phyloP scores from a whole-genome alignment of 2,888 invertebrate species.

The Pandemis cinnamomeana region DNA sequence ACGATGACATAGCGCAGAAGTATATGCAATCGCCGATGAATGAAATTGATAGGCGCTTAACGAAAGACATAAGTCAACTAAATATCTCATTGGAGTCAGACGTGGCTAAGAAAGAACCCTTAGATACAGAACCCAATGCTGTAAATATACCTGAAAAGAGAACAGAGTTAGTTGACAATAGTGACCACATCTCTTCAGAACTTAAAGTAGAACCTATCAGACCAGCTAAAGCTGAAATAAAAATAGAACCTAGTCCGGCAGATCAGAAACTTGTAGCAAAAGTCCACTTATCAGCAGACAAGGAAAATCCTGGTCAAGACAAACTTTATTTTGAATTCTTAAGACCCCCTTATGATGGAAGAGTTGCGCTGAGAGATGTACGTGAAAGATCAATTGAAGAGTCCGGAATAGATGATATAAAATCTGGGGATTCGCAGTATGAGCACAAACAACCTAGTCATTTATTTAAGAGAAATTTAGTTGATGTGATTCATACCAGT shows the following conservation, averaged over 20 bases:
- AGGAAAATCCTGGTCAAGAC: neutral
- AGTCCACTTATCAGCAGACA: neutral
- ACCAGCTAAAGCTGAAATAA: neutral
- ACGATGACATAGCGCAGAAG: neutral
- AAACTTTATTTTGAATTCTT: constrained; percentile 2
- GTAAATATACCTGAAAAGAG: neutral
- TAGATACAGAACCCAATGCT: neutral
- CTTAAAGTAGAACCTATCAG: neutral
- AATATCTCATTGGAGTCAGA: neutral
- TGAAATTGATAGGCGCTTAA: neutral
- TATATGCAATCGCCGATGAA: neutral
- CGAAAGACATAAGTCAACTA: neutral
- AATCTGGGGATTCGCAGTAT: neutral
- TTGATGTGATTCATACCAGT: neutral
- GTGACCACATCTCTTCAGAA: neutral
- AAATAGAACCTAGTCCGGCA: neutral
- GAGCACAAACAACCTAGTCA: constrained; percentile 7
- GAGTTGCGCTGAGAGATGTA: neutral
- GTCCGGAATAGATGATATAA: neutral
- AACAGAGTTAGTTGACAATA: neutral
- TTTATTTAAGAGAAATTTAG: neutral
- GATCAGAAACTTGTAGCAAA: neutral
- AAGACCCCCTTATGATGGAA: neutral
- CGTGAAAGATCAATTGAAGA: neutral
- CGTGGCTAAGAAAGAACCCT: neutral